Evolutionary conservation across 2,113 vertebrate species (phyloP).

Genomic region (Poecilia latipinna): DNA sequence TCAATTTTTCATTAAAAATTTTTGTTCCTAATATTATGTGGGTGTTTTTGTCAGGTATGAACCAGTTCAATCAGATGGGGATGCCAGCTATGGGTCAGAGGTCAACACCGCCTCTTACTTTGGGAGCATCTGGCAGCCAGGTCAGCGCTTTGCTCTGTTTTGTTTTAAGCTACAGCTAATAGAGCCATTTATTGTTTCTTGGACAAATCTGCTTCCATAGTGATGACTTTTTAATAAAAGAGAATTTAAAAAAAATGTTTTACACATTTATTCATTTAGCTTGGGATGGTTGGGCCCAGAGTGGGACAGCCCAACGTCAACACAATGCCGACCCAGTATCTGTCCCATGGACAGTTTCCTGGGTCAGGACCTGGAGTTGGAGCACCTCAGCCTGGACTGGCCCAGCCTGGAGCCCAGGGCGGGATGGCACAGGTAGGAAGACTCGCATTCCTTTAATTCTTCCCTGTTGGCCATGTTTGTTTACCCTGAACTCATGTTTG

Average conservation of each 20-base stretch:
- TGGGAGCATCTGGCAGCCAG: constrained; percentile 89
- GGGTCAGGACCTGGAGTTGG: constrained; percentile 83
- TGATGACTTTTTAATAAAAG: not conserved
- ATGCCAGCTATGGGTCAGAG: constrained; percentile 89
- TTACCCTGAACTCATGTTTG: no score
- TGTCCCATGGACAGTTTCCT: constrained; percentile 88
- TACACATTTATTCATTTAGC: constrained; percentile 66
- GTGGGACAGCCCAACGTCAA: constrained; percentile 87
- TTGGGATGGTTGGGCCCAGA: constrained; percentile 87
- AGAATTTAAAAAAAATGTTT: not conserved
- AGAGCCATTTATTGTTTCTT: no score
- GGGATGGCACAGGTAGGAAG: constrained; percentile 74
- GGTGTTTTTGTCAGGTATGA: constrained; percentile 83
- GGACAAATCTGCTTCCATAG: not conserved
- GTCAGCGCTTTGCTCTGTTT: constrained; percentile 71
- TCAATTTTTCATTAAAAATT: not conserved
- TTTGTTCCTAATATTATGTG: not conserved
- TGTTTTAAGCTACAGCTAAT: not conserved
- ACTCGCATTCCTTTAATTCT: not conserved
- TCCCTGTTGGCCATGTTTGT: no score
- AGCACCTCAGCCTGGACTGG: constrained; percentile 77
- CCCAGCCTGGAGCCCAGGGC: constrained; percentile 78
- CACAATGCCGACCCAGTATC: constrained; percentile 91
- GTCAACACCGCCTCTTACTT: constrained; percentile 90
- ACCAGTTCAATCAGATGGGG: constrained; percentile 89